phyloP scores from a whole-genome alignment of 23 tunicate genomes.

The Styela clava region DNA sequence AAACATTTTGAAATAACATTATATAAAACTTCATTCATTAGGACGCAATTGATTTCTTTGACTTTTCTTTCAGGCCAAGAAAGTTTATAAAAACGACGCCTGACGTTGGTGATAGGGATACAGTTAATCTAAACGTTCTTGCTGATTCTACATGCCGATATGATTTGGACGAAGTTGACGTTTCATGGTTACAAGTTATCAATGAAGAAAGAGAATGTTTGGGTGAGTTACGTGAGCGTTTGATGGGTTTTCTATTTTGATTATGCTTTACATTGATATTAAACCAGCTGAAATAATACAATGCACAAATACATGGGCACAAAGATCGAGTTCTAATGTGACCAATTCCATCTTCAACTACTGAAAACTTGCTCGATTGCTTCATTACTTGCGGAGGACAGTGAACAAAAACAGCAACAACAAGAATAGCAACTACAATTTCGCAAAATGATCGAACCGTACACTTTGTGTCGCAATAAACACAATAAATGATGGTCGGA shows the following conservation, averaged over 20 bases:
- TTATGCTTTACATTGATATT: background rate
- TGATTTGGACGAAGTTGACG: constrained; percentile 85
- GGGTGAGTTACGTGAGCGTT: too few species aligned
- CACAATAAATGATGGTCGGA: too few species aligned
- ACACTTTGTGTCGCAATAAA: too few species aligned
- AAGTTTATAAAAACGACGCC: constrained; percentile 78
- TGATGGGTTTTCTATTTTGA: background rate
- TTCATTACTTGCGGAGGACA: too few species aligned
- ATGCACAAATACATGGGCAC: too few species aligned
- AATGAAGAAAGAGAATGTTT: constrained; percentile 51
- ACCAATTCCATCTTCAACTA: too few species aligned
- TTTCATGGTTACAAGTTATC: constrained; percentile 56
- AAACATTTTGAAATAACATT: background rate
- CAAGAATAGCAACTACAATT: too few species aligned
- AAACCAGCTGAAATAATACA: background rate
- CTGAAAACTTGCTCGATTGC: too few species aligned
- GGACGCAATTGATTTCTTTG: too few species aligned
- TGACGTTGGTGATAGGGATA: constrained; percentile 61
- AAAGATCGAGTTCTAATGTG: too few species aligned
- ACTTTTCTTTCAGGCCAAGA: constrained; percentile 53
- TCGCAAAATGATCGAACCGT: too few species aligned
- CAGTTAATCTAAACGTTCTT: constrained; percentile 62
- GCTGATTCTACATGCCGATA: constrained; percentile 83
- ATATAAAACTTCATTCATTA: background rate
- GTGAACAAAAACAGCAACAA: too few species aligned